Evolutionary conservation across 1,140 invertebrate genomes (phyloP), one percentile per base, ranked within the genome.

Genomic region (Drosophila oshimai): DNA sequence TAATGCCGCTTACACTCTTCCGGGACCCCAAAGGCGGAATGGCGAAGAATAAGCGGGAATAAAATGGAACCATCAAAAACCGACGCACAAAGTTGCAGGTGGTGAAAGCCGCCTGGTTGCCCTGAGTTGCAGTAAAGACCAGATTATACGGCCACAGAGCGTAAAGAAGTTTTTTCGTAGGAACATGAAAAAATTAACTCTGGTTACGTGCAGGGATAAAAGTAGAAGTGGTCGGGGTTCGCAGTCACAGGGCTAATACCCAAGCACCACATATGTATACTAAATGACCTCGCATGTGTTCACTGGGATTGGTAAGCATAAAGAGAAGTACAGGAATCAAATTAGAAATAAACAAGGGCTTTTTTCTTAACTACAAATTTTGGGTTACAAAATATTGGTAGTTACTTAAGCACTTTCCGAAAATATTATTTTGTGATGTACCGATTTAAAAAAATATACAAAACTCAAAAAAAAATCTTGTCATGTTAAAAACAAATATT

Each of bases 1-100:
- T 84, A 64, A 78, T 84, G 78, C 79, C 61, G 42, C 69, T 78
- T 61, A 67, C 61, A 31, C 12, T 34, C 33, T 46, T 41, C 5
- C 50, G 34, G 22, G 1, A 17, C 20, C 51, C 64, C 50, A 54
- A 68, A 44, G 60, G 45, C 50, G 37, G 24, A 20, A 51, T 10
- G 37, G 41, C 12, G 6, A n/a, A 24, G 31, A 58, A 37, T 46
- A 20, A 29, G 26, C 4, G 34, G 13, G 15, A 50, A 50, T 67
- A 50, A 67, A 67, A 47, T 12, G 36, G 41, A 50, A 65, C 42
- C 62, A 67, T 65, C 61, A 65, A 65, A 67, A 65, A 60, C 34
- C 34, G 42, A 4, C 55, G 9, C 61, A 65, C 62, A 67, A 67
- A 49, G 60, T 67, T 67, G 62, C 62, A 67, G 62, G 62, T 67